phyloP scores from a whole-genome alignment of 2,888 invertebrate genomes.

The Eilema depressum region DNA sequence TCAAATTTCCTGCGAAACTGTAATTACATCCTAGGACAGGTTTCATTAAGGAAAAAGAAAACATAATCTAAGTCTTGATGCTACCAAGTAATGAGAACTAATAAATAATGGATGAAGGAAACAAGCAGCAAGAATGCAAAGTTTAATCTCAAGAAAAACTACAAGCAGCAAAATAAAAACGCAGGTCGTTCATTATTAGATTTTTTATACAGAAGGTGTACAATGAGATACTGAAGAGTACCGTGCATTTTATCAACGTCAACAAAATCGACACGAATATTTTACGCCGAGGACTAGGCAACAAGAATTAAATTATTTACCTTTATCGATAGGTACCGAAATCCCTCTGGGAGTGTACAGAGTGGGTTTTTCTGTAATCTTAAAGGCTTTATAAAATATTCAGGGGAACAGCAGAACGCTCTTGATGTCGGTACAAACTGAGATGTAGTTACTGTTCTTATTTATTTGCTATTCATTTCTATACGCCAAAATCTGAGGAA shows the following conservation, averaged over 20 bases:
- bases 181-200: background rate
- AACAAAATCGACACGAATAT: conserved; percentile 17
- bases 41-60: background rate
- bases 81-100: background rate
- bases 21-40: background rate
- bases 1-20: background rate
- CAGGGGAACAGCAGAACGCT: conserved; percentile 67
- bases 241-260: background rate
- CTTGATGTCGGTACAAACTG: conserved; percentile 43
- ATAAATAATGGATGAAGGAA: background rate
- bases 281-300: conserved; percentile 38
- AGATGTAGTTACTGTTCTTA: conserved; percentile 26
- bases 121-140: background rate
- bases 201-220: background rate
- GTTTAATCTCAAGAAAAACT: background rate
- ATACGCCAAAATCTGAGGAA: background rate
- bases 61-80: background rate
- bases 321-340: conserved; percentile 47
- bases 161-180: background rate
- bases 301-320: conserved; percentile 53
- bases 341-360: conserved; percentile 44
- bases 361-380: conserved; percentile 68
- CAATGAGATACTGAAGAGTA: background rate
- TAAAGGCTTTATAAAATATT: conserved; percentile 69
- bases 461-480: conserved; percentile 20